Evolutionary conservation across 2,888 invertebrate genomes (phyloP).

Genomic region (Morpho deidamia): DNA sequence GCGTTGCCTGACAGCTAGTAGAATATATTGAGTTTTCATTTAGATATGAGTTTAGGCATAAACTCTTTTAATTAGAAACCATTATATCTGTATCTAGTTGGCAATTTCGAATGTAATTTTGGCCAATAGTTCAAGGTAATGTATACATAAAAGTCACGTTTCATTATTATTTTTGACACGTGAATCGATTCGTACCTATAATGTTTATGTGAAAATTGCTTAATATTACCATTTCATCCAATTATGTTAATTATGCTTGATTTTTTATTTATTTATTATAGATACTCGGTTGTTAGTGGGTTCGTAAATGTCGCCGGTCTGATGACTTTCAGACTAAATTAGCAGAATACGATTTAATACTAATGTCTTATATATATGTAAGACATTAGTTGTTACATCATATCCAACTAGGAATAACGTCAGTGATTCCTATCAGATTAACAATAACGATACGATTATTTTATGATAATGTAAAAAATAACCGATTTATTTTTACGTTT

Average conservation of each 20-base stretch:
- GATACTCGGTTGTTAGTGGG: constrained; percentile 11
- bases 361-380: background rate
- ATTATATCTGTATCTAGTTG: background rate
- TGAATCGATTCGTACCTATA: constrained; percentile 4
- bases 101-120: constrained; percentile 16
- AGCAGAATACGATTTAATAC: constrained; percentile 2
- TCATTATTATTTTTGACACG: constrained; percentile 1
- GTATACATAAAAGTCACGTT: constrained; percentile 35
- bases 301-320: constrained; percentile 18
- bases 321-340: constrained; percentile 19
- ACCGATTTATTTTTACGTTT: too few species aligned
- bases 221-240: constrained; percentile 21
- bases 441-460: too few species aligned
- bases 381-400: background rate
- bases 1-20: too few species aligned
- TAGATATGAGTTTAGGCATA: too few species aligned
- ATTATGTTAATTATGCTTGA: constrained; percentile 21
- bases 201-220: constrained; percentile 9
- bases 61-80: background rate
- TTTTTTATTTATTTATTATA: constrained; percentile 18
- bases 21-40: too few species aligned
- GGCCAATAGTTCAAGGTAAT: constrained; percentile 41
- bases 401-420: too few species aligned
- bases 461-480: too few species aligned
- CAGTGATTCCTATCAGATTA: too few species aligned